A percentile compares a stretch with the other conserved stretches of the same genome.
phyloP scores from a whole-genome alignment of 1,140 invertebrate species.

The Whitmania pigra region DNA sequence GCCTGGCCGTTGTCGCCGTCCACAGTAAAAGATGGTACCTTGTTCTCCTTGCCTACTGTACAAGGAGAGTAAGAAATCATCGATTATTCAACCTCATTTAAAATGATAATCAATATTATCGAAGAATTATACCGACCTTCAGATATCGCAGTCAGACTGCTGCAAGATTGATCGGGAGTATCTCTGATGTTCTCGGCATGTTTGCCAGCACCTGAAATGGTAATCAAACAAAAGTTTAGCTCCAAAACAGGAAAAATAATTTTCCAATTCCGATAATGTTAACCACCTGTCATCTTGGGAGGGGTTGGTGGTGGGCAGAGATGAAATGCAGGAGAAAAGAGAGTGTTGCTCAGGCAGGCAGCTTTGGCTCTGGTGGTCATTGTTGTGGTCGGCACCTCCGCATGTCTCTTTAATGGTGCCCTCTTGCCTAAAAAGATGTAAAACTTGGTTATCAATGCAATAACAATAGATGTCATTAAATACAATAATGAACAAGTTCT shows the following conservation, averaged over 20 bases:
- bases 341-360: not conserved
- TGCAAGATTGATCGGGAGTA: not conserved
- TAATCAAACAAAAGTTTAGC: not conserved
- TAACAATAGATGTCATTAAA: not conserved
- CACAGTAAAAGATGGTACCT: not conserved
- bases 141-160: not conserved
- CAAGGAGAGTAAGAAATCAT: not conserved
- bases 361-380: conserved; percentile 11
- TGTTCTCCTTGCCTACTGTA: conserved; percentile 14
- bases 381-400: conserved; percentile 3
- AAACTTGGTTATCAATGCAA: not conserved
- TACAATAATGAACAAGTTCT: not conserved
- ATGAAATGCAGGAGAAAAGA: conserved; percentile 14
- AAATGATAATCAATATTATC: not conserved
- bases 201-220: not conserved
- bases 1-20: not conserved
- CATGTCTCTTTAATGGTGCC: conserved; percentile 7
- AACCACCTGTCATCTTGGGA: not conserved
- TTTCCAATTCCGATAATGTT: not conserved
- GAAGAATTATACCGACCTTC: not conserved
- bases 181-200: not conserved
- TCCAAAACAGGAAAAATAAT: not conserved
- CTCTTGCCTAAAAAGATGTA: not conserved
- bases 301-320: not conserved
- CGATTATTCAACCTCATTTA: not conserved